phyloP scores from a whole-genome alignment of 2,888 invertebrate species.

The Parnassius smintheus region DNA sequence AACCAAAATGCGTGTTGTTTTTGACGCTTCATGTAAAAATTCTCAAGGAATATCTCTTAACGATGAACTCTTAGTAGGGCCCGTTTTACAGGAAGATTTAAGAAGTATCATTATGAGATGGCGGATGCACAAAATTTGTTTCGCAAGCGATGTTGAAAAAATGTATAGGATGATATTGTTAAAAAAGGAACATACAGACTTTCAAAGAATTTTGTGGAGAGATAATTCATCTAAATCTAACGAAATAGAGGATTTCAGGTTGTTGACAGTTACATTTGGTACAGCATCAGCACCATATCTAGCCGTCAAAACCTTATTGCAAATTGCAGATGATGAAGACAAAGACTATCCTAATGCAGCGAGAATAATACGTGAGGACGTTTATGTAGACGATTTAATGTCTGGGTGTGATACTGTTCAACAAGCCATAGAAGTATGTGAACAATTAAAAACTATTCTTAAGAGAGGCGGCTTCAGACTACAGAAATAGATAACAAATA shows the following conservation, averaged over 20 bases:
- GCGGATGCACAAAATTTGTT: not conserved
- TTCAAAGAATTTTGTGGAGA: not conserved
- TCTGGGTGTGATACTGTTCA: not conserved
- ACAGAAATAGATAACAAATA: no score
- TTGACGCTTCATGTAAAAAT: not conserved
- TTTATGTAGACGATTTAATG: slow-evolving; percentile 6
- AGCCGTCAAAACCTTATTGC: not conserved
- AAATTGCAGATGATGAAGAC: slow-evolving; percentile 6
- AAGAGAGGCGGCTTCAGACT: no score
- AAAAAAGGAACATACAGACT: not conserved
- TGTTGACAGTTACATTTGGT: not conserved
- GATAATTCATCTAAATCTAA: not conserved
- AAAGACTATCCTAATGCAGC: not conserved
- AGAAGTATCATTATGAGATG: not conserved
- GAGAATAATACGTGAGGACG: not conserved
- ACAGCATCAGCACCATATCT: slow-evolving; percentile 10
- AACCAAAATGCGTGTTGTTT: slow-evolving; percentile 2
- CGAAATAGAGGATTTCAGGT: not conserved
- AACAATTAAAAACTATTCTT: no score
- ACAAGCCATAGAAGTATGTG: no score
- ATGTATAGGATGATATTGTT: not conserved
- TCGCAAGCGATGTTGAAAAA: not conserved
- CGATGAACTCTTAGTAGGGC: no score
- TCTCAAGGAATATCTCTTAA: no score
- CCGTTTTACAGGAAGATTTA: no score